phyloP scores from a whole-genome alignment of 2,888 invertebrate species.

The Pyrrhosoma nymphula region DNA sequence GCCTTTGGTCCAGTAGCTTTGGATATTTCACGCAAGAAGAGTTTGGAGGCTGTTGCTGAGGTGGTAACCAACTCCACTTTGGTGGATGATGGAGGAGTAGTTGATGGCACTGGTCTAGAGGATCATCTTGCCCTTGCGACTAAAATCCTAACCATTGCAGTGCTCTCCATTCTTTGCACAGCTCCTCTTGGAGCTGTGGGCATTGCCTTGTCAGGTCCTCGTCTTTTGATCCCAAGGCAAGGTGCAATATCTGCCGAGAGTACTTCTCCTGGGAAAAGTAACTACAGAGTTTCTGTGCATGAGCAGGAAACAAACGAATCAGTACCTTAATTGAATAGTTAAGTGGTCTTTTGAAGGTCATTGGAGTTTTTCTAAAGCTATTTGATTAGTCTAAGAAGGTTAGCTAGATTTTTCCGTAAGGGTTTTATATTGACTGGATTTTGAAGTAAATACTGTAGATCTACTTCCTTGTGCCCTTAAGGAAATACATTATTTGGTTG shows the following conservation, averaged over 20 bases:
- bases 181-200: slow-evolving; percentile 77
- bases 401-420: neutral
- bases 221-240: slow-evolving; percentile 71
- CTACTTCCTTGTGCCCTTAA: neutral
- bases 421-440: slow-evolving; percentile 5
- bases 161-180: slow-evolving; percentile 77
- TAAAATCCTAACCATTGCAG: slow-evolving; percentile 76
- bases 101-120: neutral
- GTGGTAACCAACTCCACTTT: slow-evolving; percentile 73
- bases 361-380: neutral
- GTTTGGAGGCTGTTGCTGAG: slow-evolving; percentile 68
- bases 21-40: slow-evolving; percentile 79
- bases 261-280: slow-evolving; percentile 3
- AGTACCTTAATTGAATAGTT: neutral
- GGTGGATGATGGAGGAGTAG: neutral
- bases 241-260: neutral
- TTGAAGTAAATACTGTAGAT: neutral
- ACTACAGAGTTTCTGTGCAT: neutral
- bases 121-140: neutral
- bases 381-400: neutral
- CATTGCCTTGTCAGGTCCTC: slow-evolving; percentile 74
- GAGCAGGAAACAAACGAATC: slow-evolving; percentile 18
- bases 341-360: neutral
- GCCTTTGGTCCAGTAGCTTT: slow-evolving; percentile 84
- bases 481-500: neutral